These are phyloP conservation scores for Xanthia icteritia DNA, from an alignment of 2,888 invertebrate species.

Conservation along the genomic window DNA sequence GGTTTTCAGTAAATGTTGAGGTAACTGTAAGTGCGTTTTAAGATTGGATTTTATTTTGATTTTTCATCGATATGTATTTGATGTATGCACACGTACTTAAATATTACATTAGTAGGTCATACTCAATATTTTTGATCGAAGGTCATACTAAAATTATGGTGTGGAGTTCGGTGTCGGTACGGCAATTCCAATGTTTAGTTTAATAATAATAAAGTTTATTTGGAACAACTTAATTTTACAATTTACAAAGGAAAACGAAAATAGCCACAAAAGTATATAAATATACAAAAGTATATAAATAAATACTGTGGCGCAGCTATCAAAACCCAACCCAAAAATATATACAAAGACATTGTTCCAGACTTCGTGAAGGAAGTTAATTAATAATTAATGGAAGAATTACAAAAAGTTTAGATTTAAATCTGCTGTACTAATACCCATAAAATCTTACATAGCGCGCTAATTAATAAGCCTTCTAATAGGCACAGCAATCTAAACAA, in stretches of 20 bases:
- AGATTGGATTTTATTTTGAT: neutral
- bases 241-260: too few relatives aligned
- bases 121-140: neutral
- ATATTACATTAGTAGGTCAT: neutral
- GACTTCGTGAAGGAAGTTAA: too few relatives aligned
- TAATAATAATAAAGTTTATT: too few relatives aligned
- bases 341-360: too few relatives aligned
- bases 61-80: neutral
- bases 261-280: too few relatives aligned
- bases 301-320: too few relatives aligned
- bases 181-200: neutral
- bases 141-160: neutral
- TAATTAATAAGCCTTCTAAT: neutral
- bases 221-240: too few relatives aligned
- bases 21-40: slow-evolving; percentile 11
- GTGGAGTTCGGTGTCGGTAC: too few relatives aligned
- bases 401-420: too few relatives aligned
- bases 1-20: slow-evolving; percentile 17
- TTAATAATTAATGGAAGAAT: too few relatives aligned
- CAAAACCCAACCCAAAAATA: too few relatives aligned
- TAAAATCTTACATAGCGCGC: neutral
- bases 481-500: neutral
- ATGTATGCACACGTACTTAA: neutral
- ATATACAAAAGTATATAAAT: too few relatives aligned
- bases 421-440: neutral